Evolutionary conservation across 2,888 invertebrate genomes (phyloP).

Genomic region (Julus scandinavius): DNA sequence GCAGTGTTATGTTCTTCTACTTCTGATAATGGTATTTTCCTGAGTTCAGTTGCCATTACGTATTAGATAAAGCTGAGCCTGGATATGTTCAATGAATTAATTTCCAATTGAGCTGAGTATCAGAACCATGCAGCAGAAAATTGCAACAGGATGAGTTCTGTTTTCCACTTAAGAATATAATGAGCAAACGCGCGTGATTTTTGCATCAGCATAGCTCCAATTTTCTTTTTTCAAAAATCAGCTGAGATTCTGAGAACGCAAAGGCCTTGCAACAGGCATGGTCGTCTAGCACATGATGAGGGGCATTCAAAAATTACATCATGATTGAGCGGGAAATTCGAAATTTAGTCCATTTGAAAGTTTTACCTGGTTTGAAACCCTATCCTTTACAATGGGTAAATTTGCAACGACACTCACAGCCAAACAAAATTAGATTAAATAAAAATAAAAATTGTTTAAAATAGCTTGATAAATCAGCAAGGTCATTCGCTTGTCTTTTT

Average conservation of each 20-base stretch:
- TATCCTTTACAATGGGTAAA: too few relatives aligned
- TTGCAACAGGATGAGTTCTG: background rate
- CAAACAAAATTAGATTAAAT: too few relatives aligned
- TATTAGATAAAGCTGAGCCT: background rate
- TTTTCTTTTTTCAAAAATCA: background rate
- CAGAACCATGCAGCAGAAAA: background rate
- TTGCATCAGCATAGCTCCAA: background rate
- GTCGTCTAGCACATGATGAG: background rate
- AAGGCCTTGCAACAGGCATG: background rate
- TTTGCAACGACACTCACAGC: too few relatives aligned
- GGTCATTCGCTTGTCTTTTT: too few relatives aligned
- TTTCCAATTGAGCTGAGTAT: background rate
- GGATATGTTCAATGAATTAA: background rate
- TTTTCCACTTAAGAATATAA: background rate
- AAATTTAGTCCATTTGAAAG: background rate
- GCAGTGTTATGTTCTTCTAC: conserved; percentile 54
- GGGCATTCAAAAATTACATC: background rate
- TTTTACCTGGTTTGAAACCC: too few relatives aligned
- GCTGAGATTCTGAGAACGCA: background rate
- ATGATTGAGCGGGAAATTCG: conserved; percentile 16
- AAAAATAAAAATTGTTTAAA: too few relatives aligned
- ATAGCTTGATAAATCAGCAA: too few relatives aligned
- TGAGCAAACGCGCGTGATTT: background rate
- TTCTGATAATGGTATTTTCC: conserved; percentile 62
- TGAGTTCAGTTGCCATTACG: conserved; percentile 48